Evolutionary conservation across 2,113 vertebrate species (phyloP).

Genomic region (Pluvianellus socialis): DNA sequence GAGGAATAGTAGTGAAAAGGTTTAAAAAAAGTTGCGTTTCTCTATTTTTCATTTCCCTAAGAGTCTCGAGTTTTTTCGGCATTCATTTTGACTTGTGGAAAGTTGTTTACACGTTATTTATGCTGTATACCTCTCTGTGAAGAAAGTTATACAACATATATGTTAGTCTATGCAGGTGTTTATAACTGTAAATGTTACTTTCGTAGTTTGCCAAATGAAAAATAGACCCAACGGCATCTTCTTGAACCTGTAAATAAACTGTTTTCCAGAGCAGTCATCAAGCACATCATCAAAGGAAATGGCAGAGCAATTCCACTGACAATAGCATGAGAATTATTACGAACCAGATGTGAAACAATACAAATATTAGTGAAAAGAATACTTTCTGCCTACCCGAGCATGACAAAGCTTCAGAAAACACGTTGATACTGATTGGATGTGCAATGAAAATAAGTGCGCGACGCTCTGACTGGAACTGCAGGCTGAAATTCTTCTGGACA

Average conservation of each 20-base stretch:
- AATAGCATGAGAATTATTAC: constrained; percentile 58
- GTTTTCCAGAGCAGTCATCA: constrained; percentile 55
- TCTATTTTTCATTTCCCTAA: neutral
- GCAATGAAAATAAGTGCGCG: constrained; percentile 1
- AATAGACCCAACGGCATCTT: constrained; percentile 27
- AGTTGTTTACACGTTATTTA: constrained; percentile 21
- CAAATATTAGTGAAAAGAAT: constrained; percentile 57
- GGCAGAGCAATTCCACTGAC: constrained; percentile 43
- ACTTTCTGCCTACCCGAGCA: constrained; percentile 13
- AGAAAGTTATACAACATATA: neutral
- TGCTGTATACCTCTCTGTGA: neutral
- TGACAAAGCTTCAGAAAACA: constrained; percentile 52
- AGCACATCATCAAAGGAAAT: constrained; percentile 62
- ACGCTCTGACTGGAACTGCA: neutral
- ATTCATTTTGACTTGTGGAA: neutral
- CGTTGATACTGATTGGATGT: neutral
- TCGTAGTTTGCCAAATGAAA: constrained; percentile 36
- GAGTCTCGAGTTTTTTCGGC: neutral
- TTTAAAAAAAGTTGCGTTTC: neutral
- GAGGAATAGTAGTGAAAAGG: neutral
- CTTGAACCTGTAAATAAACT: constrained; percentile 57
- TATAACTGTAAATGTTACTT: constrained; percentile 29
- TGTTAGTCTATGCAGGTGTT: constrained; percentile 27
- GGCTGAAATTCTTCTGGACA: neutral
- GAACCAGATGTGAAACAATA: constrained; percentile 62